These are phyloP conservation scores for Rugalucina vietnamica DNA, from an alignment of 2,888 invertebrate species.

Conservation along the genomic window DNA sequence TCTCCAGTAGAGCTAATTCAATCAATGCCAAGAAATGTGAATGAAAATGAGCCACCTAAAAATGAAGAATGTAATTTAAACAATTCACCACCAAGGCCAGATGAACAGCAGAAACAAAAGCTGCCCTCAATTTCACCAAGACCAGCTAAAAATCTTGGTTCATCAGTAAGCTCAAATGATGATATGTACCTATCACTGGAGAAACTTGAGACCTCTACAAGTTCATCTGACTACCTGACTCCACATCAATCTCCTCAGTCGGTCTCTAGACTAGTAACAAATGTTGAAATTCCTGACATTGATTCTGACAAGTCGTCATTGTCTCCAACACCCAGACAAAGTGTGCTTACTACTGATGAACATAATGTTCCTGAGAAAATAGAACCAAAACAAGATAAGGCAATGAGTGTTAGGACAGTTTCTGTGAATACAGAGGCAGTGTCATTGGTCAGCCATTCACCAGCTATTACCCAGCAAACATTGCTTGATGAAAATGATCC, in stretches of 20 bases:
- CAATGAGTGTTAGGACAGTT: slow-evolving; percentile 53
- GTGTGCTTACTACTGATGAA: neutral
- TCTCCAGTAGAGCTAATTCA: slow-evolving; percentile 18
- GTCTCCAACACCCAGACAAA: slow-evolving; percentile 10
- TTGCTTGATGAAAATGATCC: slow-evolving; percentile 40
- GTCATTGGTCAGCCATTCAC: slow-evolving; percentile 28
- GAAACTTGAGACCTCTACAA: slow-evolving; percentile 49
- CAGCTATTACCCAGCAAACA: slow-evolving; percentile 28
- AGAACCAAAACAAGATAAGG: neutral
- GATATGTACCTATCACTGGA: slow-evolving; percentile 56
- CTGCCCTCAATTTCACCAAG: neutral
- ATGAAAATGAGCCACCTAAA: neutral
- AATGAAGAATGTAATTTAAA: neutral
- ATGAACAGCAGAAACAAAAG: neutral
- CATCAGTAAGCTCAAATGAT: slow-evolving; percentile 51
- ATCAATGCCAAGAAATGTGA: neutral
- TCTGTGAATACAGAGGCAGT: slow-evolving; percentile 68
- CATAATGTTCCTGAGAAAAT: neutral
- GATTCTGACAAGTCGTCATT: neutral
- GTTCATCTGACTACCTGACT: slow-evolving; percentile 69
- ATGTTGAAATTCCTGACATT: slow-evolving; percentile 60
- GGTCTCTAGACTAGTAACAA: slow-evolving; percentile 38
- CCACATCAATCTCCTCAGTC: slow-evolving; percentile 62
- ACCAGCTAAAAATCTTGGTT: neutral
- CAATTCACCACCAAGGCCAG: neutral